Base-by-base conservation (phyloP, 2,888 invertebrate genomes). In the Willowsia nigromaculata region DNA sequence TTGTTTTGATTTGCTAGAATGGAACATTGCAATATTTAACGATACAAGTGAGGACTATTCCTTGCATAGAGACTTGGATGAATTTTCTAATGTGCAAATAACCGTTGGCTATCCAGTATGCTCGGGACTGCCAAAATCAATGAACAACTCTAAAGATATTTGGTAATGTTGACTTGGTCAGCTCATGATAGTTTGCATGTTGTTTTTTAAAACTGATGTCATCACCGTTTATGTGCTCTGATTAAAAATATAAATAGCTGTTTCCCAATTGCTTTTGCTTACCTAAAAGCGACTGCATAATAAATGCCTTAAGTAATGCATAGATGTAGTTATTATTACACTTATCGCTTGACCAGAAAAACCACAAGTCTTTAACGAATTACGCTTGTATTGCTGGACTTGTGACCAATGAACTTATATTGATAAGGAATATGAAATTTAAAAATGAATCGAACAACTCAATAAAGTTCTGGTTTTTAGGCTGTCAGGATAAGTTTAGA, bases 71-170 rank as follows among this genome's bases (percentile, higher is more conserved):
- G 83, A 90, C 76, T 56, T 90, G 22, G 27, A 76, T 4, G 25
- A 62, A 5, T 76, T 82, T 13, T 6, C 11, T n/a, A 37, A 87
- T 22, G 15, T 56, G 7, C 27, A 13, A 9, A 84, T 47, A 15
- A 50, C 18, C 5, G 7, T 27, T 25, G 91, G 90, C 15, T 84
- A 87, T 25, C 91, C 90, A 1, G 37, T 82, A 11, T 91, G 90
- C 30, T 56, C 47, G 7, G 25, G 33, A 33, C 3, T 3, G 25
- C 18, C 27, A 15, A 43, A 37, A 22, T 71, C 62, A 9, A 25
- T 90, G 25, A 87, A 84, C 65, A 91, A 90, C 33, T 80, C 80
- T 1, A 50, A 84, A 50, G 90, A 91, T 62, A 90, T 86, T 81
- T 91, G 90, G 91, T 91, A 74, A 90, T 56, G 50, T 9, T 7